Base-by-base conservation (phyloP, 2,888 invertebrate genomes). In the Microchrysa polita region DNA sequence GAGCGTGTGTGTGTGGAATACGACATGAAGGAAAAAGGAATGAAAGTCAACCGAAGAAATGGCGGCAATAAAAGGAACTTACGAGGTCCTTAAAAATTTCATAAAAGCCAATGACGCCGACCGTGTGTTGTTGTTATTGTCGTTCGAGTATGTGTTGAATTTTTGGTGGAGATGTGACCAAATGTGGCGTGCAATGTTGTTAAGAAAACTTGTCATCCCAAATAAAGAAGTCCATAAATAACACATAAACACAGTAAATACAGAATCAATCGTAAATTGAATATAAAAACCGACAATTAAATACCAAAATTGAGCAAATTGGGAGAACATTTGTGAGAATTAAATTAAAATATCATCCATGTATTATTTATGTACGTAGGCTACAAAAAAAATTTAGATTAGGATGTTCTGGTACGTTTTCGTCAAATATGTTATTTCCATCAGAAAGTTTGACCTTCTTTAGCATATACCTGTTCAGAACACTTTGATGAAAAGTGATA, bases 61-160 rank as follows among this genome's bases (percentile, higher is more conserved):
- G 48, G 48, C 48, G 20, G 14, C 59, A 59, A 59, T 59, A 59
- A 59, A 59, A 59, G 14, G 14, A 7, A 14, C 59, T 48, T 59
- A 59, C 27, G 59, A 59, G 59, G 59, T 27, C n/a, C 59, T 59
- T 59, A 59, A 59, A 59, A 10, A 23, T 59, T 59, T 59, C 22
- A 59, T 59, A 59, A 59, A 59, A 34, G 27, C 4, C 59, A 9
- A 22, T n/a, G 22, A 10, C 59, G 59, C 12, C 10, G n/a, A n/a
- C n/a, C n/a, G 27, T n/a, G 23, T 27, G n/a, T 27, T 27, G 27
- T 12, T 4, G 12, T 12, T 42, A n/a, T n/a, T n/a, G n/a, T n/a
- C n/a, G n/a, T n/a, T n/a, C n/a, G n/a, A n/a, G 27, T 34, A 34
- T 34, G 27, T 34, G 27, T 7, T 7, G 27, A 34, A 7, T 34